Conservation (phyloP, 2,797 vertebrate genomes). For the Melanotaenia maccullochi region DNA sequence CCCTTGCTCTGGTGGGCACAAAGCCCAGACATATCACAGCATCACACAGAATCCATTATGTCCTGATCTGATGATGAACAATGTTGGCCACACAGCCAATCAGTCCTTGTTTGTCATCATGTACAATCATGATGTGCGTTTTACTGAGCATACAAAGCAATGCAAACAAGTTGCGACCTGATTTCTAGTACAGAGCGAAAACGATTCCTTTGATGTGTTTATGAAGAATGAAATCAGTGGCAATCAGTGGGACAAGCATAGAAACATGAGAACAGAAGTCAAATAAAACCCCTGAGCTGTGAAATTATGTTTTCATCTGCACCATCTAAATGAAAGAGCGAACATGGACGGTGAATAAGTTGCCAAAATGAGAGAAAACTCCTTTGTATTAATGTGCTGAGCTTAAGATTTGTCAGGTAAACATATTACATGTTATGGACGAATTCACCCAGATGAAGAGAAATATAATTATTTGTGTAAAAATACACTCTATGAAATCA, state of each 20-base stretch:
- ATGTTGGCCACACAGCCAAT: conserved; percentile 11
- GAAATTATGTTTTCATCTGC: conserved; percentile 71
- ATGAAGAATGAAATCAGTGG: conserved; percentile 70
- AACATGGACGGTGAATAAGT: neutral
- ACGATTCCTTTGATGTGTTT: conserved; percentile 59
- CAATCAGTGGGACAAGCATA: conserved; percentile 49
- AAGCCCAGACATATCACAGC: conserved; percentile 23
- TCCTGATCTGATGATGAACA: conserved; percentile 34
- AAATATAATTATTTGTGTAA: too few species aligned
- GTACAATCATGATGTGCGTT: conserved; percentile 34
- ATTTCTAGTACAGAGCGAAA: conserved; percentile 51
- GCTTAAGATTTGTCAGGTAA: neutral
- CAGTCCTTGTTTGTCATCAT: conserved; percentile 3
- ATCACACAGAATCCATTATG: conserved; percentile 21
- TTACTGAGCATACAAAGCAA: conserved; percentile 35
- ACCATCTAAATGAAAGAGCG: neutral
- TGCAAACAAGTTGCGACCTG: conserved; percentile 53
- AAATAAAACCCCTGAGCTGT: conserved; percentile 74
- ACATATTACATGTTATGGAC: neutral
- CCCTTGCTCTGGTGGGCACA: conserved; percentile 22
- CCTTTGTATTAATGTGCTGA: neutral
- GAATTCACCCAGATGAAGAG: too few species aligned
- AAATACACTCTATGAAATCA: too few species aligned
- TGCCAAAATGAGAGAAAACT: neutral
- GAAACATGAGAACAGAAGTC: conserved; percentile 61